Base-by-base conservation (phyloP, 2,888 invertebrate species). In the Elysia crispata region DNA sequence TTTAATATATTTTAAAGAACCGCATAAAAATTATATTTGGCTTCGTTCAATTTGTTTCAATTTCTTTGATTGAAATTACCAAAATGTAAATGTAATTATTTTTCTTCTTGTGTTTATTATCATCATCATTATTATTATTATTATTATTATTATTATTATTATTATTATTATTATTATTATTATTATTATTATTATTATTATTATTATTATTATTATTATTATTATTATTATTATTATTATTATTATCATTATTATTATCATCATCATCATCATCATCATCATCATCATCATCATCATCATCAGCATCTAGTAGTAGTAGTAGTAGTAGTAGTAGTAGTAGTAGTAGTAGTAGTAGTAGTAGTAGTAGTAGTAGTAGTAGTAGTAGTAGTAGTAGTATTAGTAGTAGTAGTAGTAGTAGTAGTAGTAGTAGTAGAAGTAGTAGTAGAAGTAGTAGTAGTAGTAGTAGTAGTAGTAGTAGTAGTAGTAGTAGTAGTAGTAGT, bases 141-240 rank as follows among this genome's bases (percentile, higher is more conserved):
- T 70, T 33, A 70, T 70, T 33, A 70, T 31, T 33, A 70, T 70
- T 33, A 70, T 70, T 33, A 70, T 70, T 33, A 70, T 70, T 33
- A 70, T 70, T 33, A 70, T 70, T 33, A 70, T 70, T 33, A 70
- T 70, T 33, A 70, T 70, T 33, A 70, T 70, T 33, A 70, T 70
- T 33, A 70, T 70, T 33, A 70, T 70, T 33, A 70, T 70, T 33
- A 70, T 70, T 33, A 70, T 70, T 33, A 70, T 70, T 33, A 70
- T 70, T 33, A 70, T 70, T 33, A 70, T 70, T 33, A 70, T 70
- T 33, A 70, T 70, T 33, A 70, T 70, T 33, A 70, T 70, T 33
- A 30, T 70, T 33, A 70, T 70, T 33, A 70, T 70, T 33, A 70
- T 70, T 33, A 76, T 64, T 54, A 77, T 28, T 25, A 67, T 67